phyloP scores from a whole-genome alignment of 2,113 vertebrate genomes.

The Setophaga petechia region DNA sequence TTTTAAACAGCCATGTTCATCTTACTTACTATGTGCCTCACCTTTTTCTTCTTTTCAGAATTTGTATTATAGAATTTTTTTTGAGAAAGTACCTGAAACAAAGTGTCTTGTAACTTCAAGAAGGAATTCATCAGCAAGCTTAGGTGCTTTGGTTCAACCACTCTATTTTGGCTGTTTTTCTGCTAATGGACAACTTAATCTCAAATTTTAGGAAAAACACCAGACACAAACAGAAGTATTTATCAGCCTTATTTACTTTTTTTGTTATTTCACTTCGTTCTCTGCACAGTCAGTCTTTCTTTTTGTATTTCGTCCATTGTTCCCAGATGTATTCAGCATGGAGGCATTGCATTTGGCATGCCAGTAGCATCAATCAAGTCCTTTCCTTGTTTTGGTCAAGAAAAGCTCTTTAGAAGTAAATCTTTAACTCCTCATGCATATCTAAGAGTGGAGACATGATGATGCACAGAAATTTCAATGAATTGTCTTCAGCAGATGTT shows the following conservation, averaged over 20 bases:
- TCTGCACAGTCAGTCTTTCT: background rate
- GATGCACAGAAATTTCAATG: background rate
- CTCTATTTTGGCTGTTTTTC: background rate
- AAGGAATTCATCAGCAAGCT: background rate
- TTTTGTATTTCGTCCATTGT: background rate
- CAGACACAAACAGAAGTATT: background rate
- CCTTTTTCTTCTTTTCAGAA: background rate
- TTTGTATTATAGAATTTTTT: background rate
- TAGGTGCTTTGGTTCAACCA: background rate
- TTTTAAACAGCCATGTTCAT: background rate
- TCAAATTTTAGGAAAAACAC: background rate
- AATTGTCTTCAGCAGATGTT: background rate
- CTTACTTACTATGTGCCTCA: background rate
- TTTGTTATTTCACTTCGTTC: background rate
- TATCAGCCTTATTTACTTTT: background rate
- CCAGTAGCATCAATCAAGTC: background rate
- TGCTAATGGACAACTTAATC: background rate
- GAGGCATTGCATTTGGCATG: background rate
- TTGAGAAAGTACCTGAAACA: background rate
- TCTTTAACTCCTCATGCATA: background rate
- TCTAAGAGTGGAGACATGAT: background rate
- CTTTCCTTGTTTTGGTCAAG: background rate
- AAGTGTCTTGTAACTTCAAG: background rate
- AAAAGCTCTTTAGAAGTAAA: background rate
- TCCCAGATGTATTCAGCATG: background rate